Evolutionary conservation across 2,113 vertebrate species (phyloP), one percentile per base, ranked within the genome.

Genomic region (Pithys albifrons): DNA sequence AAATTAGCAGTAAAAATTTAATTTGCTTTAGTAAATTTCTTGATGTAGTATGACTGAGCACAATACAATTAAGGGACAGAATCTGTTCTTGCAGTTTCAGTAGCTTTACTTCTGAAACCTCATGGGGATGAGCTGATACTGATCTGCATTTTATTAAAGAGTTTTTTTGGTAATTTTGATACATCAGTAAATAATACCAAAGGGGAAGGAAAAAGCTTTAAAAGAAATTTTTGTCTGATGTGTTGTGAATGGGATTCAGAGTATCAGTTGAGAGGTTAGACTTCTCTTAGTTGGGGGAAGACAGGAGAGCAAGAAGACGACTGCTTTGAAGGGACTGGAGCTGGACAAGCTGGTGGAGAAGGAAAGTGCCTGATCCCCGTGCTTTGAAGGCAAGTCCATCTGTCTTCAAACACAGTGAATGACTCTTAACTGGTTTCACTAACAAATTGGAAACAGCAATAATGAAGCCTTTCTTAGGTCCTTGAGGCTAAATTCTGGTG

Each of bases 311-410:
- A 46, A 41, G 76, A 65, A 35, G 33, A 52, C 14, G 14, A 20
- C 37, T n/a, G 9, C 13, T 46, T n/a, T 3, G 5, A 39, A 29
- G n/a, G 12, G 46, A 5, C 55, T 78, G 33, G 54, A 43, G 35
- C 11, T 0, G 1, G 35, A 35, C 43, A 35, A 74, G 55, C 43
- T 89, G 77, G 19, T 0, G 1, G 46, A 52, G 37, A 39, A 76
- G 67, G 31, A 76, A 46, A 43, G 29, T 3, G 0, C 4, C 33
- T 13, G 55, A 64, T 71, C 45, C 29, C 22, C 2, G 0, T 64
- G 64, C 55, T 92, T 89, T 88, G 59, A 16, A 9, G 46, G 16
- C 29, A 49, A 46, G 20, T 71, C 69, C 14, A 2, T 46, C 64
- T 70, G 65, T 70, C 51, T 88, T 77, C n/a, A 73, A 74, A 57